A percentile compares a stretch with the other conserved stretches of the same genome.
These are phyloP conservation scores for Neosilurus hyrtlii DNA, from an alignment of 2,797 vertebrate species.

Conservation along the genomic window DNA sequence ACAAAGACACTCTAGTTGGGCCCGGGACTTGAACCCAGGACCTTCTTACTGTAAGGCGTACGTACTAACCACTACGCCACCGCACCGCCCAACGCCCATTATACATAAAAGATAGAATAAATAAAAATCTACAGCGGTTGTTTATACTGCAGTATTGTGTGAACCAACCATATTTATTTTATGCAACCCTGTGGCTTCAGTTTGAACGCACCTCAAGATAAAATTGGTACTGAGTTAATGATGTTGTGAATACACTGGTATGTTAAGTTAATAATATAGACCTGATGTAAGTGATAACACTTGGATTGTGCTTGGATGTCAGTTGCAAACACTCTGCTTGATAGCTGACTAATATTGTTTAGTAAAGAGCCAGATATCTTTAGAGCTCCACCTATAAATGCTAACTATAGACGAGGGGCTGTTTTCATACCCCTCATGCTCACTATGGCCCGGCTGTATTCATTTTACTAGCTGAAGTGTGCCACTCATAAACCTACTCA, in stretches of 20 bases:
- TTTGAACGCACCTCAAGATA: too few species aligned
- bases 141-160: too few species aligned
- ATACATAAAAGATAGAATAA: too few species aligned
- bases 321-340: not conserved
- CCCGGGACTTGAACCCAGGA: too few species aligned
- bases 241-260: not conserved
- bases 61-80: too few species aligned
- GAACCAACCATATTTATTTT: too few species aligned
- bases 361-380: not conserved
- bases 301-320: not conserved
- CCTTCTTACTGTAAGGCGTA: too few species aligned
- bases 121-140: too few species aligned
- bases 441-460: not conserved
- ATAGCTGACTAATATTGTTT: not conserved
- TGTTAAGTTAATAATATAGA: not conserved
- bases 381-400: not conserved
- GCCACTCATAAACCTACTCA: not conserved
- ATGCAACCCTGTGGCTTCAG: too few species aligned
- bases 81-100: too few species aligned
- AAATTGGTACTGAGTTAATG: not conserved
- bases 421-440: not conserved
- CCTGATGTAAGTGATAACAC: not conserved
- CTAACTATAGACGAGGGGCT: not conserved
- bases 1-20: too few species aligned
- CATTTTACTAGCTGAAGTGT: not conserved